A percentile compares a stretch with the other conserved stretches of the same genome.
phyloP scores from a whole-genome alignment of 2,113 vertebrate species.

The Lepidothrix coronata region DNA sequence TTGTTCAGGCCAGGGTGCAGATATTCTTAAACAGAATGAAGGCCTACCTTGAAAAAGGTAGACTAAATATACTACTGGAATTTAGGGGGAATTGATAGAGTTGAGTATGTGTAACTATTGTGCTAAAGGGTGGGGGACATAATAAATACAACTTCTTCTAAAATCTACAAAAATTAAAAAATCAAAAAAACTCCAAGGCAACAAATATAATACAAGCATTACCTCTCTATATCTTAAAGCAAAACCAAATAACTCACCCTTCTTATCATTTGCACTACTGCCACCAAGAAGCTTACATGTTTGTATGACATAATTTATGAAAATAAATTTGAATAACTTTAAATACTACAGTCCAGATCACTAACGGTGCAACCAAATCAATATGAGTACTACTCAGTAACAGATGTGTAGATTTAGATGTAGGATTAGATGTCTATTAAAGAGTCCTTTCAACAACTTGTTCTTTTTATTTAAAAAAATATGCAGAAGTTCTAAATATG shows the following conservation, averaged over 20 bases:
- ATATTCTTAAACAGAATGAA: too few species aligned
- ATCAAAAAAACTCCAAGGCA: too few species aligned
- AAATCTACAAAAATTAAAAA: too few species aligned
- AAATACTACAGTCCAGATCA: neutral
- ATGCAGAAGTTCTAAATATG: neutral
- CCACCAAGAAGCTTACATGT: neutral
- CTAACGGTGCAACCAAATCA: neutral
- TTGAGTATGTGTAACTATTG: too few species aligned
- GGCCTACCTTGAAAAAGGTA: too few species aligned
- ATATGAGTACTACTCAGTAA: neutral
- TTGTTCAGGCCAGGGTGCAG: too few species aligned
- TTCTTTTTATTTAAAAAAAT: neutral
- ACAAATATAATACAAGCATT: neutral
- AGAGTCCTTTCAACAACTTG: neutral
- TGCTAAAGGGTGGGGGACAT: too few species aligned
- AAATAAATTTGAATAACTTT: neutral
- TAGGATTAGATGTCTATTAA: neutral
- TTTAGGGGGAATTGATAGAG: too few species aligned
- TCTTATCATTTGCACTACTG: neutral
- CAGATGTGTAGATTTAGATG: neutral
- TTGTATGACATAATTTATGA: neutral
- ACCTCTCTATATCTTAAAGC: neutral
- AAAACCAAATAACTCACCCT: neutral
- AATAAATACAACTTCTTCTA: too few species aligned
- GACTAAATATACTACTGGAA: too few species aligned